A percentile compares a stretch with the other conserved stretches of the same genome.
Evolutionary conservation across 2,888 invertebrate genomes (phyloP).

Genomic region (Tortrix viridana): DNA sequence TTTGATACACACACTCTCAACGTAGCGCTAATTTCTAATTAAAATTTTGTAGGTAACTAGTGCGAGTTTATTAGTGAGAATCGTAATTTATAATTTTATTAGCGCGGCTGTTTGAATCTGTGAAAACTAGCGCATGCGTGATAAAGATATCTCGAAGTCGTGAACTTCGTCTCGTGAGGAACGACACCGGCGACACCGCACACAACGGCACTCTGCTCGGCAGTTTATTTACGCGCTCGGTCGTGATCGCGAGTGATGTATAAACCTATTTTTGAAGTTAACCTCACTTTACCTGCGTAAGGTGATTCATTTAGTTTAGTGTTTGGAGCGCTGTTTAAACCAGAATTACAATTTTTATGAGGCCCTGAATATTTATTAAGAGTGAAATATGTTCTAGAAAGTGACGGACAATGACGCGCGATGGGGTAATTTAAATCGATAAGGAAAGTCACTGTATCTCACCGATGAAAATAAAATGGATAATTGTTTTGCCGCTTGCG

Average conservation of each 20-base stretch:
- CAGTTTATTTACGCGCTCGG: conserved; percentile 68
- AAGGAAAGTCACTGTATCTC: conserved; percentile 53
- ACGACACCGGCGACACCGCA: conserved; percentile 43
- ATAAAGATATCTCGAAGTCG: conserved; percentile 47
- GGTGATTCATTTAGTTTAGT: conserved; percentile 64
- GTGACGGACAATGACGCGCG: conserved; percentile 23
- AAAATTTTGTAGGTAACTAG: conserved; percentile 18
- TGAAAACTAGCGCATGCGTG: conserved; percentile 60
- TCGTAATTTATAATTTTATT: conserved; percentile 33
- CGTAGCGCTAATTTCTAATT: conserved; percentile 38
- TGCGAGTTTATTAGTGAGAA: conserved; percentile 23
- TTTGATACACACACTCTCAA: conserved; percentile 57
- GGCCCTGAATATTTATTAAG: conserved; percentile 7
- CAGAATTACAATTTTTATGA: conserved; percentile 13
- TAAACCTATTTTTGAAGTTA: conserved; percentile 74
- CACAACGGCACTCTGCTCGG: conserved; percentile 64
- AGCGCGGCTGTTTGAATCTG: conserved; percentile 54
- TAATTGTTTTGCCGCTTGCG: conserved; percentile 77
- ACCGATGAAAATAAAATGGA: conserved; percentile 71
- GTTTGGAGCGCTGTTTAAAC: conserved; percentile 21
- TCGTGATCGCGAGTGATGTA: conserved; percentile 50
- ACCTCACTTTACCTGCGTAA: conserved; percentile 68
- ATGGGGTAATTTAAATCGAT: conserved; percentile 57
- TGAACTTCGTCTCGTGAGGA: conserved; percentile 52
- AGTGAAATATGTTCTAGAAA: conserved; percentile 1